A percentile compares a stretch with the other conserved stretches of the same genome.
Evolutionary conservation across 2,797 vertebrate genomes (phyloP).

Genomic region (Argya squamiceps): DNA sequence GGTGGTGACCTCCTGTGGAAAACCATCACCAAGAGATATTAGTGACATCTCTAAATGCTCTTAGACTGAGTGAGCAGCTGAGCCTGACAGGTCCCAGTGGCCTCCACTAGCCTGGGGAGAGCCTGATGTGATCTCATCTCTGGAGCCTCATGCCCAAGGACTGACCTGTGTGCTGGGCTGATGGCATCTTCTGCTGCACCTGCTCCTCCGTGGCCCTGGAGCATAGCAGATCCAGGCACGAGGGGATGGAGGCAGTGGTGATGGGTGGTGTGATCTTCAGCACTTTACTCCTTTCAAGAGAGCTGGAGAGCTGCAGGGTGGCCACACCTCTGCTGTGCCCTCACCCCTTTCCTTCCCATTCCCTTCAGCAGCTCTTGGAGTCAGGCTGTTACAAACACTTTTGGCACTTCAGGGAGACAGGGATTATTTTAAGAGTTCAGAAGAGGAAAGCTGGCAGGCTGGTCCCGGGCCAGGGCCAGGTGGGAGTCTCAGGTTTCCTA

Average conservation of each 20-base stretch:
- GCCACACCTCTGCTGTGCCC: background rate
- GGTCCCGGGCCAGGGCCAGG: background rate
- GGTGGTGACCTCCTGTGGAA: constrained; percentile 80
- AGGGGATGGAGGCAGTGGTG: background rate
- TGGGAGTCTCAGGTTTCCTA: constrained; percentile 36
- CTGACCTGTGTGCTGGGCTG: constrained; percentile 78
- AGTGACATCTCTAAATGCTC: background rate
- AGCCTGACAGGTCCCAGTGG: background rate
- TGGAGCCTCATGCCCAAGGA: background rate
- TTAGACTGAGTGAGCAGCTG: background rate
- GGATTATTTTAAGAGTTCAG: constrained; percentile 42
- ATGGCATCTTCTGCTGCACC: constrained; percentile 70
- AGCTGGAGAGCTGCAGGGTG: background rate
- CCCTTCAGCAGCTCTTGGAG: background rate
- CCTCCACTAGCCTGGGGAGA: background rate
- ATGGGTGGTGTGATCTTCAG: background rate
- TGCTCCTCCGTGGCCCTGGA: constrained; percentile 39
- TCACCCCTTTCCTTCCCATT: constrained; percentile 16
- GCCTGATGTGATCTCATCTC: background rate
- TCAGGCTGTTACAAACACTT: background rate
- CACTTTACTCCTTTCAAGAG: background rate
- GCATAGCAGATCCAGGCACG: background rate
- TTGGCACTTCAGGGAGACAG: background rate
- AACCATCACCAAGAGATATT: background rate
- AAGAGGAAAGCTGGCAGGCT: constrained; percentile 8